Evolutionary conservation across 2,797 vertebrate species (phyloP).

Genomic region (Siniperca scherzeri): DNA sequence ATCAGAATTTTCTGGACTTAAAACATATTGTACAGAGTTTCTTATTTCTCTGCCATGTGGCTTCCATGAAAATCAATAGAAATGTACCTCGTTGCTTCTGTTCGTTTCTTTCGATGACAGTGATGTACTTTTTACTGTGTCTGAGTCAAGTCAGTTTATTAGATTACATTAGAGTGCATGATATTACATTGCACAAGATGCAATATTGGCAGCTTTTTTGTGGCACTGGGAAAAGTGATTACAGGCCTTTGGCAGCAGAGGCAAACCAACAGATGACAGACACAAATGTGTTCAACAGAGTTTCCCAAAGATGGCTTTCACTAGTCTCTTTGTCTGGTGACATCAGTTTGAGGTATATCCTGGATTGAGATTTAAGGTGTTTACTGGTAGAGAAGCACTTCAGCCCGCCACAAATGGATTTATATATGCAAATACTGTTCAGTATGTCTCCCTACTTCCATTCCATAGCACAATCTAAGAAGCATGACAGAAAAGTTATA

Average conservation of each 20-base stretch:
- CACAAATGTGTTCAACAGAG: constrained; percentile 63
- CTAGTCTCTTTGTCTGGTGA: constrained; percentile 47
- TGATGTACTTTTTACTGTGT: constrained; percentile 53
- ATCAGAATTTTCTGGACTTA: constrained; percentile 1
- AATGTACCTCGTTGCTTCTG: constrained; percentile 32
- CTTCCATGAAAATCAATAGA: constrained; percentile 47
- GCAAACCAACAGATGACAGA: constrained; percentile 70
- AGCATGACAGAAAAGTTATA: background rate
- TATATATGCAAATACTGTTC: constrained; percentile 14
- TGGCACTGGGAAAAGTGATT: constrained; percentile 67
- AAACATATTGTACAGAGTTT: constrained; percentile 4
- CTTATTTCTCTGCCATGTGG: constrained; percentile 26
- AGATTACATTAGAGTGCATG: constrained; percentile 61
- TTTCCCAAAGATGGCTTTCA: constrained; percentile 59
- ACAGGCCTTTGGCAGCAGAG: constrained; percentile 67
- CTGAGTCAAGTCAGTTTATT: constrained; percentile 55
- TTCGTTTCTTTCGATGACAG: constrained; percentile 54
- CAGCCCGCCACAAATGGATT: constrained; percentile 31
- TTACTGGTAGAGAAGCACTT: constrained; percentile 21
- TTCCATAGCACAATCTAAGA: background rate
- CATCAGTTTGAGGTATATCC: constrained; percentile 51
- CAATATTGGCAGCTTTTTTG: constrained; percentile 60
- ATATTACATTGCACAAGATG: constrained; percentile 65
- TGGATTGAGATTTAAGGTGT: constrained; percentile 61
- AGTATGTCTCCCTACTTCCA: background rate